Conservation (phyloP, 2,888 invertebrate species). For the Hipparchia semele region DNA sequence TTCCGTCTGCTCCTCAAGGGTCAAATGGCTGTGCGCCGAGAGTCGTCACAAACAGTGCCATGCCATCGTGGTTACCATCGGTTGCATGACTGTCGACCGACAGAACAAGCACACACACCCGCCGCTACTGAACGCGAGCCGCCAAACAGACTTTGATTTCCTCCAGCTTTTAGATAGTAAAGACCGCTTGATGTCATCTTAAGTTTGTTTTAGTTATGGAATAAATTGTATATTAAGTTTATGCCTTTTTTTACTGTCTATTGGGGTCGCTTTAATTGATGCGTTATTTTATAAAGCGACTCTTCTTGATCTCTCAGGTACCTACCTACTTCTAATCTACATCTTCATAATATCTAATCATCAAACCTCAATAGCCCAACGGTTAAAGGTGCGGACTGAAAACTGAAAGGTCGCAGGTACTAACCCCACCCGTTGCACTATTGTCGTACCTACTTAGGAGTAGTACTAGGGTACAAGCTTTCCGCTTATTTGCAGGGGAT, state of each 20-base stretch:
- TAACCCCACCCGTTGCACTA: too few species aligned
- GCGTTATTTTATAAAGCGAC: too few species aligned
- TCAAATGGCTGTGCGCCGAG: constrained; percentile 72
- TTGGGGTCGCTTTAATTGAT: too few species aligned
- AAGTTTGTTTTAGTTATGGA: constrained; percentile 34
- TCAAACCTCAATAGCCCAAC: too few species aligned
- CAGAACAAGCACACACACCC: constrained; percentile 72
- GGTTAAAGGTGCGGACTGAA: too few species aligned
- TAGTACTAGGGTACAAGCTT: too few species aligned
- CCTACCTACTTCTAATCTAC: background rate
- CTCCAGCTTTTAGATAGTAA: constrained; percentile 46
- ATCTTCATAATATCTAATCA: too few species aligned
- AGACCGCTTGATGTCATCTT: constrained; percentile 39
- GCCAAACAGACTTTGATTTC: constrained; percentile 44
- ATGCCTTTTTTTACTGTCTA: constrained; percentile 3
- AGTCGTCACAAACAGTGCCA: constrained; percentile 66
- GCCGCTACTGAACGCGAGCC: constrained; percentile 44
- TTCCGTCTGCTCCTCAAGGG: constrained; percentile 73
- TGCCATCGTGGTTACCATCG: constrained; percentile 72
- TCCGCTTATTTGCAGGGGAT: too few species aligned
- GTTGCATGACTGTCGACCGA: constrained; percentile 64
- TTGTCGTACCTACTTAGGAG: too few species aligned
- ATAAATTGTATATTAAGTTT: constrained; percentile 34
- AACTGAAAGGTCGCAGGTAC: too few species aligned
- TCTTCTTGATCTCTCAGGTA: background rate